These are phyloP conservation scores for Numida meleagris DNA, from an alignment of 2,113 vertebrate genomes.

Conservation along the genomic window DNA sequence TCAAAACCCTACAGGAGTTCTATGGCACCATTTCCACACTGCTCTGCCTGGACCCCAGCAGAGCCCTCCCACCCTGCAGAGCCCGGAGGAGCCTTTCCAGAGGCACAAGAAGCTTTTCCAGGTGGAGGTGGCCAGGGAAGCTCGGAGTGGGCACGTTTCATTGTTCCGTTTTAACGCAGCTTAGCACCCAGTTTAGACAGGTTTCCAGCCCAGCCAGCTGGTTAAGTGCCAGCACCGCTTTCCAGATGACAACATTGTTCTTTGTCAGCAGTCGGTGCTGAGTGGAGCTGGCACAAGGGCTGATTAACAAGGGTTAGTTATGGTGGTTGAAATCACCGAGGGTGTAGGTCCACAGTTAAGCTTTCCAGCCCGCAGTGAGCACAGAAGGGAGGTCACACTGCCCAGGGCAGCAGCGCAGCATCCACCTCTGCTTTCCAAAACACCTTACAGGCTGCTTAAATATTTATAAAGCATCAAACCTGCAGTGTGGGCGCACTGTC, in stretches of 20 bases:
- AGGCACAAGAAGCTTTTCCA: neutral
- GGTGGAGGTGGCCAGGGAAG: neutral
- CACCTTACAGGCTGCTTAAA: accelerated
- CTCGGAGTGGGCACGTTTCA: neutral
- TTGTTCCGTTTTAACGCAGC: neutral
- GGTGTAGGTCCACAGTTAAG: neutral
- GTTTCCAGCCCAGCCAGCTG: neutral
- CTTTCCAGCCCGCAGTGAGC: neutral
- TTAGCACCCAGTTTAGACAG: slow-evolving; percentile 32
- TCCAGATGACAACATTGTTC: slow-evolving; percentile 43
- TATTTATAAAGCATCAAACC: neutral
- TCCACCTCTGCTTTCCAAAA: neutral
- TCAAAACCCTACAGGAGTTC: accelerated
- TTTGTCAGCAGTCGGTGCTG: slow-evolving; percentile 25
- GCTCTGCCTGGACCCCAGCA: neutral
- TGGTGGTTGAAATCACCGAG: neutral
- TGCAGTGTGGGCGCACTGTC: neutral
- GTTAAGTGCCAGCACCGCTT: slow-evolving; percentile 25
- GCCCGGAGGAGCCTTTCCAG: neutral
- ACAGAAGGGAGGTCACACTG: neutral
- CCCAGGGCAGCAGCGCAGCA: neutral
- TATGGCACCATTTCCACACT: accelerated
- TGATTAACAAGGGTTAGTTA: neutral
- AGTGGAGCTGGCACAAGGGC: slow-evolving; percentile 15
- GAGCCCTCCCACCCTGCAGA: neutral